Evolutionary conservation across 2,797 vertebrate species (phyloP).

Genomic region (Sebastes minor): DNA sequence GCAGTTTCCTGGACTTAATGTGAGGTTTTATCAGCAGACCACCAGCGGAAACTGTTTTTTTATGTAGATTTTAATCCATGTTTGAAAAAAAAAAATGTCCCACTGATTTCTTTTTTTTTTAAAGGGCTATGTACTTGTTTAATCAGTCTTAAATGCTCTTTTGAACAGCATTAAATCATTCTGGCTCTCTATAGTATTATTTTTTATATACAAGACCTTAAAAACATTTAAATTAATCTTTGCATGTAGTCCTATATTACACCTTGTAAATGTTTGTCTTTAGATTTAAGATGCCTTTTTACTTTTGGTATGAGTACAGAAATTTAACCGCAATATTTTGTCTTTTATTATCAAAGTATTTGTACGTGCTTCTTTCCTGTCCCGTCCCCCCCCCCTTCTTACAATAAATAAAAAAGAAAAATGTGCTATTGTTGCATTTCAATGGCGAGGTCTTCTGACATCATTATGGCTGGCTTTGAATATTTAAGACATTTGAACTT

Average conservation of each 20-base stretch:
- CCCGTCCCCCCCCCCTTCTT: conserved; percentile 56
- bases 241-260: conserved; percentile 84
- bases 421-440: neutral
- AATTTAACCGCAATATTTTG: conserved; percentile 77
- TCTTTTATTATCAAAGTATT: conserved; percentile 76
- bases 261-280: conserved; percentile 72
- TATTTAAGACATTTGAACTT: neutral
- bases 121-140: conserved; percentile 71
- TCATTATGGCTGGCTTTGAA: neutral
- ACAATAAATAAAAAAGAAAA: conserved; percentile 78
- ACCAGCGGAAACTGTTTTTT: conserved; percentile 39
- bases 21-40: conserved; percentile 30
- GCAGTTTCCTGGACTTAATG: conserved; percentile 47
- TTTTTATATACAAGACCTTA: conserved; percentile 78
- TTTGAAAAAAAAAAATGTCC: conserved; percentile 37
- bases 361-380: conserved; percentile 74
- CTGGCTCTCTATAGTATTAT: conserved; percentile 80
- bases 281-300: conserved; percentile 76
- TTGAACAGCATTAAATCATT: conserved; percentile 60
- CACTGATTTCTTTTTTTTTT: conserved; percentile 43
- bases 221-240: conserved; percentile 79
- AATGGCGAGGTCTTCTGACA: neutral
- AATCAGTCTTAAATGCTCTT: conserved; percentile 72
- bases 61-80: conserved; percentile 29
- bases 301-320: conserved; percentile 70